A percentile compares a stretch with the other conserved stretches of the same genome.
These are phyloP conservation scores for Rhizoglyphus robini DNA, from an alignment of 1,140 invertebrate genomes.

Conservation along the genomic window DNA sequence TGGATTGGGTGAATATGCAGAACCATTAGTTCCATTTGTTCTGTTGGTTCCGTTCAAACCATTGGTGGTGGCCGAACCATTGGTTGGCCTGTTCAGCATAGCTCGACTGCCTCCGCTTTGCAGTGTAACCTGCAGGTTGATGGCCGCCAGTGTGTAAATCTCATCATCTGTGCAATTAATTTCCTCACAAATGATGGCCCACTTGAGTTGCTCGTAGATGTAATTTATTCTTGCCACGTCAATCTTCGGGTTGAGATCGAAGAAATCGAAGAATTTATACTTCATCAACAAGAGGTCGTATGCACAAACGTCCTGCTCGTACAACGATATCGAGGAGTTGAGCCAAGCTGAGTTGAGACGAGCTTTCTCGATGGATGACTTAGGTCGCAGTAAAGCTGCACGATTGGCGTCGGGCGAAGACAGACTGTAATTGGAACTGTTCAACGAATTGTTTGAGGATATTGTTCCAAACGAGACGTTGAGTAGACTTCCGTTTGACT, in stretches of 20 bases:
- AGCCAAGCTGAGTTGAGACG: constrained; percentile 93
- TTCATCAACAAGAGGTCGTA: constrained; percentile 71
- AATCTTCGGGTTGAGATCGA: constrained; percentile 83
- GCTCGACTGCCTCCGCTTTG: constrained; percentile 61
- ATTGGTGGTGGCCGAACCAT: background rate
- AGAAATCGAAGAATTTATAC: constrained; percentile 56
- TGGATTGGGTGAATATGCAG: background rate
- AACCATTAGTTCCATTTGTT: constrained; percentile 33
- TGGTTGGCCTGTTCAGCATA: constrained; percentile 35
- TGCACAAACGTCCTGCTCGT: constrained; percentile 93
- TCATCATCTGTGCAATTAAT: constrained; percentile 98
- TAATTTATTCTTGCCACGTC: constrained; percentile 93
- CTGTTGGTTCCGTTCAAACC: constrained; percentile 25
- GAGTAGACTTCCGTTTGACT: background rate
- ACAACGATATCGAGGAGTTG: constrained; percentile 90
- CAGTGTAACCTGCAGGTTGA: constrained; percentile 89
- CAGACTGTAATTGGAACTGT: constrained; percentile 51
- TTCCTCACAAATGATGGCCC: constrained; percentile 92
- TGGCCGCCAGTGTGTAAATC: constrained; percentile 91
- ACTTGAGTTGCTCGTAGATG: constrained; percentile 96
- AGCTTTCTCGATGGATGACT: constrained; percentile 78
- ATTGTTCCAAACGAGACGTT: background rate
- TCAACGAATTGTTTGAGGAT: background rate
- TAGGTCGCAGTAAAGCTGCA: constrained; percentile 55
- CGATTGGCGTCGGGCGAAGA: constrained; percentile 56